Base-by-base conservation (phyloP, 2,113 vertebrate species). In the Amia ocellicauda region DNA sequence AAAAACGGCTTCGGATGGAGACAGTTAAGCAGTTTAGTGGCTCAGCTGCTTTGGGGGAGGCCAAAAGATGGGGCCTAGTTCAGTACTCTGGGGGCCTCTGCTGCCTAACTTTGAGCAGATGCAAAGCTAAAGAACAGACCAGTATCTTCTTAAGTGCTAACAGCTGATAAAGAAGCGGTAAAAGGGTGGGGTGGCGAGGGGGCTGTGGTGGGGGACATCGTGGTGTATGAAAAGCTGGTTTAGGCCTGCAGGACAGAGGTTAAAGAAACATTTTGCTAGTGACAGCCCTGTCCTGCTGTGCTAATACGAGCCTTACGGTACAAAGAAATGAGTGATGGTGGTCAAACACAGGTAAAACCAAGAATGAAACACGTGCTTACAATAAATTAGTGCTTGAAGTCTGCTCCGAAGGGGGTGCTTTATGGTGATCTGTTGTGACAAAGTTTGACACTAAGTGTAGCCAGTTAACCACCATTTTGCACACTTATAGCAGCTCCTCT, bases 401-500 rank as follows among this genome's bases (percentile, higher is more conserved):
- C 31, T 36, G 5, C n/a, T 36, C 11, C 31, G 31, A 36, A n/a
- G n/a, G n/a, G n/a, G 31, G 31, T 36, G 31, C 5, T 36, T 36
- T 36, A 36, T 5, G 31, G 5, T 36, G 5, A 36, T 5, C 31
- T 36, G 31, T 36, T 36, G 11, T 36, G 5, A 11, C 31, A 52
- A 27, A 70, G 69, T 66, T 55, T 45, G 58, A 62, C 47, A 72
- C 61, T 74, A 69, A 85, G 71, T 68, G 69, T 75, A 74, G 69
- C 22, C 60, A 63, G 54, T 31, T 67, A 73, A 77, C 69, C 71
- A 67, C 64, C 58, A 60, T 71, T 76, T 63, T 63, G 57, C 68
- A 60, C 65, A 69, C 72, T 78, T 85, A 78, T 69, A 62, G 58
- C 64, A 71, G 64, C 31, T 72, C 66, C 43, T 50, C 78, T 71